phyloP scores from a whole-genome alignment of 2,888 invertebrate species.

The Acrobasis consociella region DNA sequence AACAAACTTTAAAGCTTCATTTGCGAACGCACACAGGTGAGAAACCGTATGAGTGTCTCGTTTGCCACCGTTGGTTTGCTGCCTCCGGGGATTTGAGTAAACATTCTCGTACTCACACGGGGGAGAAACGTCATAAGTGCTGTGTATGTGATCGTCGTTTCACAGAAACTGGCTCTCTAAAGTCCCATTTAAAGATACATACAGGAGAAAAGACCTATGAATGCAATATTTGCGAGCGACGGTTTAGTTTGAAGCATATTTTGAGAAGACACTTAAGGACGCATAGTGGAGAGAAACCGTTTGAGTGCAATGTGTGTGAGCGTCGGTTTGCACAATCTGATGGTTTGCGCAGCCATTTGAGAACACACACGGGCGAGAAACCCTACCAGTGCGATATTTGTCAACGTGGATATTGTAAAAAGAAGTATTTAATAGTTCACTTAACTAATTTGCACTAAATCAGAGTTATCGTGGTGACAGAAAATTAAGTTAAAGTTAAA shows the following conservation, averaged over 20 bases:
- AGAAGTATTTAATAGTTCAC: too few relatives aligned
- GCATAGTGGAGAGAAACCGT: not conserved
- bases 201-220: not conserved
- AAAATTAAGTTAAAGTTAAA: too few relatives aligned
- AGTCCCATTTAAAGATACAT: not conserved
- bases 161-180: not conserved
- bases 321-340: not conserved
- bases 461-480: too few relatives aligned
- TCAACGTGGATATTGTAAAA: too few relatives aligned
- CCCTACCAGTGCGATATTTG: not conserved
- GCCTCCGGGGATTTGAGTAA: not conserved
- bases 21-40: not conserved
- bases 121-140: not conserved
- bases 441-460: too few relatives aligned
- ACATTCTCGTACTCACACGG: not conserved
- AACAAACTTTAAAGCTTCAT: not conserved
- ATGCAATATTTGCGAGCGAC: not conserved
- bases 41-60: not conserved
- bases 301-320: not conserved
- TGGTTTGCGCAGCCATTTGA: not conserved
- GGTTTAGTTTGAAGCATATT: not conserved
- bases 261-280: not conserved
- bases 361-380: not conserved
- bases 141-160: not conserved
- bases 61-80: not conserved